These are phyloP conservation scores for Pinna nobilis DNA, from an alignment of 1,140 invertebrate genomes.

Conservation along the genomic window DNA sequence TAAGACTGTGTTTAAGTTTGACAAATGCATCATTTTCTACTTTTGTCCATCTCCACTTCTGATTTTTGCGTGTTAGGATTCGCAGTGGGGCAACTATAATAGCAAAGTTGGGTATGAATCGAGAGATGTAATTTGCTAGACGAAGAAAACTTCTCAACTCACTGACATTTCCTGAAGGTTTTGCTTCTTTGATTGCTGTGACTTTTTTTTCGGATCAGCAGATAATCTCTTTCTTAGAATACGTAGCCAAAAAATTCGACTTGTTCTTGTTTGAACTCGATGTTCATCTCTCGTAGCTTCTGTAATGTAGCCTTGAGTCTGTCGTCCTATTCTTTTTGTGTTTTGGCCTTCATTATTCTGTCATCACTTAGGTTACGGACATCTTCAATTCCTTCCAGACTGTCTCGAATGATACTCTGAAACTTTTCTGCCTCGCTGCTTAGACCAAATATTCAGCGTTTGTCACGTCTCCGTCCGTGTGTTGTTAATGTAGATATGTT, in stretches of 20 bases:
- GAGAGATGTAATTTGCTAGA: constrained; percentile 43
- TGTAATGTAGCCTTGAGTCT: neutral
- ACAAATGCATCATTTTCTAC: constrained; percentile 44
- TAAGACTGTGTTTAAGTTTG: constrained; percentile 24
- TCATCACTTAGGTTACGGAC: constrained; percentile 35
- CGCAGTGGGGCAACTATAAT: constrained; percentile 46
- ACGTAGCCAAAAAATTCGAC: constrained; percentile 44
- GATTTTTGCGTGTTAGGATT: constrained; percentile 35
- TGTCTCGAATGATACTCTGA: constrained; percentile 34
- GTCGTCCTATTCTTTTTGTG: constrained; percentile 12
- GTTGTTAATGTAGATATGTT: constrained; percentile 49
- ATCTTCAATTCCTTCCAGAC: neutral
- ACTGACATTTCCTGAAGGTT: constrained; percentile 23
- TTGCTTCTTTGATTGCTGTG: constrained; percentile 56
- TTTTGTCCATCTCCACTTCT: constrained; percentile 38
- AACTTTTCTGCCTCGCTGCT: constrained; percentile 46
- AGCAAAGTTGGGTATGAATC: constrained; percentile 46
- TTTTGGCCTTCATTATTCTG: constrained; percentile 22
- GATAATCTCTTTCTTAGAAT: constrained; percentile 38
- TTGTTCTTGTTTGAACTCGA: constrained; percentile 33
- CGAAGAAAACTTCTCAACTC: constrained; percentile 50
- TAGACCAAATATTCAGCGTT: constrained; percentile 42
- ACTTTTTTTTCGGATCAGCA: constrained; percentile 61
- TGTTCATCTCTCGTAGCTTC: neutral
- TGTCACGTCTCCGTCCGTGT: constrained; percentile 44